Conservation (phyloP, 1,140 invertebrate species). For the Drosophila tani region DNA sequence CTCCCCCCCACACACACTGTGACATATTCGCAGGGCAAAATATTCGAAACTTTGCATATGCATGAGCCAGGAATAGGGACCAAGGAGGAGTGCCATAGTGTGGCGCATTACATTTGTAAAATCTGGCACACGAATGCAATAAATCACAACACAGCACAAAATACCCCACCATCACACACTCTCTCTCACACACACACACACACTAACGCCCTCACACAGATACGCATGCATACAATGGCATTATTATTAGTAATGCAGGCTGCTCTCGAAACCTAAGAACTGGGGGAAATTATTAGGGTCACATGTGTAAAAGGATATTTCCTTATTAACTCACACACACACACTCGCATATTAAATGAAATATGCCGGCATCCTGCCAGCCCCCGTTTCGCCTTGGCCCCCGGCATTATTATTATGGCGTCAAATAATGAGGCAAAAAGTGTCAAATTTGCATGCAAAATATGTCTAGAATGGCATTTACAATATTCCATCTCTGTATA, state of each 20-base stretch:
- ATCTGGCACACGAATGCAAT: slow-evolving; percentile 84
- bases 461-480: slow-evolving; percentile 60
- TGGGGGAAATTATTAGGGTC: slow-evolving; percentile 79
- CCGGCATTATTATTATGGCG: slow-evolving; percentile 71
- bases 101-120: slow-evolving; percentile 82
- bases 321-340: slow-evolving; percentile 72
- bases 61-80: slow-evolving; percentile 41
- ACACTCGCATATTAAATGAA: slow-evolving; percentile 35
- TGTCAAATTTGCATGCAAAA: slow-evolving; percentile 81
- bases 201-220: slow-evolving; percentile 13
- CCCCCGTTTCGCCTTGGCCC: slow-evolving; percentile 12
- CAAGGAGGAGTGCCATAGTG: slow-evolving; percentile 44
- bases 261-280: slow-evolving; percentile 64
- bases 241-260: slow-evolving; percentile 81
- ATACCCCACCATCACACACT: slow-evolving; percentile 48
- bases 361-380: slow-evolving; percentile 44
- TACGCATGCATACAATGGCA: slow-evolving; percentile 61
- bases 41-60: slow-evolving; percentile 82
- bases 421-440: slow-evolving; percentile 79
- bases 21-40: slow-evolving; percentile 71
- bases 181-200: slow-evolving; percentile 24
- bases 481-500: slow-evolving; percentile 42
- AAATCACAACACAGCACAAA: slow-evolving; percentile 78
- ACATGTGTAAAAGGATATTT: slow-evolving; percentile 84
- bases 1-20: slow-evolving; percentile 51